Evolutionary conservation across 2,888 invertebrate species (phyloP).

Genomic region (Dynastes maya): DNA sequence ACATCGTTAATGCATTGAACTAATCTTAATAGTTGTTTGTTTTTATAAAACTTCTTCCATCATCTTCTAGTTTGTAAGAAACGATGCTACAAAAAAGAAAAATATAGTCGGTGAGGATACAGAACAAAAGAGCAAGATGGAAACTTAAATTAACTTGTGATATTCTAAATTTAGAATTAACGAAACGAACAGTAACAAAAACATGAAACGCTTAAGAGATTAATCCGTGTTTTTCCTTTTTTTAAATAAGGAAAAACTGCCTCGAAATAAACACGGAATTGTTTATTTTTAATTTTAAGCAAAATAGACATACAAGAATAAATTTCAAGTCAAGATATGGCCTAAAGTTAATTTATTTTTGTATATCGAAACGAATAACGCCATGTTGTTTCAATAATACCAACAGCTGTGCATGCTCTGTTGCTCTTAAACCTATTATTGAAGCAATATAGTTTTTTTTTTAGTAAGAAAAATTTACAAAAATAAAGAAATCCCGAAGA

Average conservation of each 20-base stretch:
- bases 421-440: background rate
- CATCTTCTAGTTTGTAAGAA: slow-evolving; percentile 10
- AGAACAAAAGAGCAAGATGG: background rate
- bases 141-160: slow-evolving; percentile 27
- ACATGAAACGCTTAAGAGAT: slow-evolving; percentile 3
- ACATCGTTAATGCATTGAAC: background rate
- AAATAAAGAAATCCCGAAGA: background rate
- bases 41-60: slow-evolving; percentile 25
- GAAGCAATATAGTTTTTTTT: slow-evolving; percentile 1
- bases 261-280: background rate
- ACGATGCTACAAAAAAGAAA: background rate
- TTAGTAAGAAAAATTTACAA: background rate
- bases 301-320: background rate
- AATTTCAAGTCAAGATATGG: too few relatives aligned
- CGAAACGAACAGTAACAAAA: background rate
- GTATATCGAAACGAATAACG: background rate
- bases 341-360: background rate
- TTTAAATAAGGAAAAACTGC: background rate
- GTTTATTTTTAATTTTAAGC: background rate
- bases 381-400: background rate
- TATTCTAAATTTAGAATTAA: slow-evolving; percentile 22
- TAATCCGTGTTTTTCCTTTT: background rate
- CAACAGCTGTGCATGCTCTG: background rate
- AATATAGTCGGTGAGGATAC: background rate
- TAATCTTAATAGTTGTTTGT: background rate